Percentiles rank a stretch among this genome's conserved stretches.
These are phyloP conservation scores for Scolopax bukidnonensis DNA, from an alignment of 2,797 vertebrate genomes.

Conservation along the genomic window DNA sequence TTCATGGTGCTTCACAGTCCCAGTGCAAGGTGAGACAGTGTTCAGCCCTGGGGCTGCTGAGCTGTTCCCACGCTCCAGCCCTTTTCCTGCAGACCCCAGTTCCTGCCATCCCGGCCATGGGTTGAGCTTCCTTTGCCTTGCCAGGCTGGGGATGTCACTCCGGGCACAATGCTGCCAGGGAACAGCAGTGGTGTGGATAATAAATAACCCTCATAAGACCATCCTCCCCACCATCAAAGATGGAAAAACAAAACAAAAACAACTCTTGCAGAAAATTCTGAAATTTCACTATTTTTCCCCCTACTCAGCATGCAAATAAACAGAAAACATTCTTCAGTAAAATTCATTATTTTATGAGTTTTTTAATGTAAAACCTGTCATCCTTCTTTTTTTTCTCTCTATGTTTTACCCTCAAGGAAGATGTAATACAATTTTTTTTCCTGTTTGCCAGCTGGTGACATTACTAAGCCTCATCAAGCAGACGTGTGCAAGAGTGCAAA, in stretches of 20 bases:
- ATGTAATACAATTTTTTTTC: not conserved
- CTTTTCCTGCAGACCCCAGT: too few relatives aligned
- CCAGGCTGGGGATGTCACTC: not conserved
- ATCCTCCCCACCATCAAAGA: rapidly evolving
- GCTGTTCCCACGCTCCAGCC: rapidly evolving
- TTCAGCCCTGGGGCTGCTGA: rapidly evolving
- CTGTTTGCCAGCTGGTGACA: not conserved
- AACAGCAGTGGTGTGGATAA: too few relatives aligned
- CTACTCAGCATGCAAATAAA: not conserved
- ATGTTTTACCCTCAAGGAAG: not conserved
- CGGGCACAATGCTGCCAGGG: too few relatives aligned
- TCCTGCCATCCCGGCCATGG: not conserved
- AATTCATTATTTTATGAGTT: not conserved
- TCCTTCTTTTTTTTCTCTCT: not conserved
- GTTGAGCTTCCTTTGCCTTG: not conserved
- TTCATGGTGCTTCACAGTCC: not conserved
- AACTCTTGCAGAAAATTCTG: not conserved
- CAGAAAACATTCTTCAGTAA: not conserved
- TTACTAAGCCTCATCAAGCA: not conserved
- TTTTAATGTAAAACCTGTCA: not conserved
- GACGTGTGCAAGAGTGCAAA: not conserved
- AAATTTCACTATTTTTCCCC: not conserved
- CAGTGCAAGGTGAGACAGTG: not conserved
- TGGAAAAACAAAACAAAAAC: rapidly evolving
- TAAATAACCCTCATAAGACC: too few relatives aligned